A percentile compares a stretch with the other conserved stretches of the same genome.
These are phyloP conservation scores for Chaetodon trifasciatus DNA, from an alignment of 2,797 vertebrate species.

Conservation along the genomic window DNA sequence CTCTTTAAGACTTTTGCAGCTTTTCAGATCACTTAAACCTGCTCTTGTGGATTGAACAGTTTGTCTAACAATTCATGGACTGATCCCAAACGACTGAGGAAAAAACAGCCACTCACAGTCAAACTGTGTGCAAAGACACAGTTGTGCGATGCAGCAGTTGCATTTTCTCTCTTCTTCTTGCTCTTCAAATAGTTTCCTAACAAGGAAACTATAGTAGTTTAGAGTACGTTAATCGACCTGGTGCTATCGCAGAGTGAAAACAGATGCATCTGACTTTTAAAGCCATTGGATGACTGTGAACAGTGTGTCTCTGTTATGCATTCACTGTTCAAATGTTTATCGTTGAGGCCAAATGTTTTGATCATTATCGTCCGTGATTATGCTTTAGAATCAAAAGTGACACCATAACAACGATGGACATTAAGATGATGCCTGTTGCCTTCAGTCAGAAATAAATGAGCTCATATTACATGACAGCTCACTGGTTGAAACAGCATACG, in stretches of 20 bases:
- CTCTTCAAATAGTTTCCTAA: background rate
- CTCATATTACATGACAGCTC: background rate
- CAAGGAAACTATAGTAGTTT: no score
- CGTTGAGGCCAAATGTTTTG: conserved; percentile 2
- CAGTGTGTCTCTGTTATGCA: conserved; percentile 11
- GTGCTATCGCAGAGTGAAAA: conserved; percentile 21
- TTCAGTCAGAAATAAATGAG: background rate
- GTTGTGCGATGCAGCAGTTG: background rate
- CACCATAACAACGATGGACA: background rate
- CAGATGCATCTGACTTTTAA: background rate
- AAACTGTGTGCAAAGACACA: background rate
- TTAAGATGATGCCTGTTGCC: background rate
- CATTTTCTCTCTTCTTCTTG: no score
- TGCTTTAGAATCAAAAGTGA: conserved; percentile 14
- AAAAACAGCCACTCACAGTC: conserved; percentile 4
- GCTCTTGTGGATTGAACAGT: conserved; percentile 10
- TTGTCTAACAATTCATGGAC: conserved; percentile 1
- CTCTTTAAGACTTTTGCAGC: background rate
- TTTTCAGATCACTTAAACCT: conserved; percentile 8
- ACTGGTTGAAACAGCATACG: background rate
- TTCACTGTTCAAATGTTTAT: background rate
- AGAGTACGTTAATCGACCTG: no score
- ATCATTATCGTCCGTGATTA: background rate
- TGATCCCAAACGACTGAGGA: background rate
- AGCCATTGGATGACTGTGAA: conserved; percentile 19